Conservation (phyloP, 2,797 vertebrate species). For the Rhinogobio ventralis region DNA sequence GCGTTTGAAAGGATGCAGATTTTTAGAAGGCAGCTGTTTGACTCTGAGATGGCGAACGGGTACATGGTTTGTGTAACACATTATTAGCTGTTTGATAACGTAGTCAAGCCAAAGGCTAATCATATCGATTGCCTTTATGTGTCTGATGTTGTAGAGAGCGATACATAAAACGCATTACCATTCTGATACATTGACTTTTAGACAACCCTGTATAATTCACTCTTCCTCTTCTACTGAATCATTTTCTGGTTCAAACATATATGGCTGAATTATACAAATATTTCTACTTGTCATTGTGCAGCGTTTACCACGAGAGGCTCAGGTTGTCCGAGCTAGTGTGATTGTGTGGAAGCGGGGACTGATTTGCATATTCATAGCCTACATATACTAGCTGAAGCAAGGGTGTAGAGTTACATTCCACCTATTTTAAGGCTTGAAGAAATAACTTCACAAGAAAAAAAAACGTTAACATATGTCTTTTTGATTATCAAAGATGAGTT, state of each 20-base stretch:
- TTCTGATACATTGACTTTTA: neutral
- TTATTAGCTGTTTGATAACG: too few species aligned
- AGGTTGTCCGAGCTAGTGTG: neutral
- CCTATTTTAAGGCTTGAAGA: neutral
- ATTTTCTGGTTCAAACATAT: too few species aligned
- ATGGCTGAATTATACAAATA: too few species aligned
- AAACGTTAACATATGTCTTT: too few species aligned
- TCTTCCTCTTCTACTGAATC: too few species aligned
- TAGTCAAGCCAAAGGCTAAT: too few species aligned
- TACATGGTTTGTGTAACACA: neutral
- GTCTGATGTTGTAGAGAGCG: neutral
- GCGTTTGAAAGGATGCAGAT: neutral
- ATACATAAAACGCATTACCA: neutral
- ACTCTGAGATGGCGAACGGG: neutral
- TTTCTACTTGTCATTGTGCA: neutral
- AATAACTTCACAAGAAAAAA: too few species aligned
- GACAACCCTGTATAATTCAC: too few species aligned
- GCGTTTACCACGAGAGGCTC: neutral
- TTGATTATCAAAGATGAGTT: too few species aligned
- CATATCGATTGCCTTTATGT: too few species aligned
- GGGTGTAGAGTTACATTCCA: neutral
- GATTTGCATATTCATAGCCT: neutral
- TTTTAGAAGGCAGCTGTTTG: neutral
- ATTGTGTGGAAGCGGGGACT: neutral
- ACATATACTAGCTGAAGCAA: neutral